Evolutionary conservation across 2,113 vertebrate genomes (phyloP), one percentile per base, ranked within the genome.

Genomic region (Lepisosteus oculatus): DNA sequence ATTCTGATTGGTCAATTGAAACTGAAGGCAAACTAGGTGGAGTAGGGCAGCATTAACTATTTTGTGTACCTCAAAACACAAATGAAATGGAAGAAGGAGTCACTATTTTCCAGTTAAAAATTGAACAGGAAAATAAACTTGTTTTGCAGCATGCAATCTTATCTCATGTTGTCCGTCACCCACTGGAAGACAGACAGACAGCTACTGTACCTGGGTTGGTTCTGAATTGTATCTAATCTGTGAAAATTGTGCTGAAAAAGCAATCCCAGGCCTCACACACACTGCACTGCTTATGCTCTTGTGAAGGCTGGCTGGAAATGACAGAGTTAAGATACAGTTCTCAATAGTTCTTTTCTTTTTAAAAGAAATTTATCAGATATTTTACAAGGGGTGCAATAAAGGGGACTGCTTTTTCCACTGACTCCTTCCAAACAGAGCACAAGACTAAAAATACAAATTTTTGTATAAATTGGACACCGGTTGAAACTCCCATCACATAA

Each of bases 381-480:
- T 86, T 87, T 84, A 86, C 74, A 92, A 81, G 90, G 88, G 88
- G 84, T 83, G 89, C 90, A 92, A 89, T 89, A 90, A 89, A 93
- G 88, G 87, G 84, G 83, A 86, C 85, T 90, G 86, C 87, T 88
- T 71, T 92, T 93, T 93, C 90, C 92, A 92, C 83, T 79, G 81
- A 85, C 87, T 79, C 87, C 87, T 88, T 94, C 92, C 90, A 89
- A 87, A 92, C 90, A 90, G 88, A 90, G 89, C 78, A 76, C 86
- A 81, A 83, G 87, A 91, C 96, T 98, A 98, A 97, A 97, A 98
- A 98, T 97, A 97, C 93, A 85, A 86, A 87, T 88, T 89, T 90
- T 88, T 95, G 95, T 95, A 92, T 95, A 93, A 96, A 96, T 96
- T 96, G 95, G 95, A 94, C 93, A 90, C 88, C 77, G 84, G 89